Conservation (phyloP, 2,888 invertebrate genomes). For the Sesia apiformis region DNA sequence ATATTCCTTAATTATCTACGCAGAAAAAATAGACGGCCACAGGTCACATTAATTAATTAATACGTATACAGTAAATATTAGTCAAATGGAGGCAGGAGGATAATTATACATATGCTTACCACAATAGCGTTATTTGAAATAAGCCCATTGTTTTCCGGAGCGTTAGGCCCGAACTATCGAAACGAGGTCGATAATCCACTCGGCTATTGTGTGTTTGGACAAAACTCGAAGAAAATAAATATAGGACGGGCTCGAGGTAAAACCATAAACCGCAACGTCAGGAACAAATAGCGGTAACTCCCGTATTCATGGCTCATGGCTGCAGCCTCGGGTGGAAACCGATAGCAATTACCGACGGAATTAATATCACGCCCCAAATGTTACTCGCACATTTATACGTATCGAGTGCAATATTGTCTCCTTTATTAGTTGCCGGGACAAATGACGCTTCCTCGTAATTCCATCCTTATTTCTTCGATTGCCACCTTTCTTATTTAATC, state of each 20-base stretch:
- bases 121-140: constrained; percentile 13
- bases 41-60: too few relatives aligned
- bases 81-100: too few relatives aligned
- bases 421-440: constrained; percentile 71
- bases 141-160: constrained; percentile 35
- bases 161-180: constrained; percentile 41
- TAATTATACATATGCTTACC: too few relatives aligned
- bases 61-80: too few relatives aligned
- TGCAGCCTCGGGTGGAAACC: constrained; percentile 66
- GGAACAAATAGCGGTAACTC: constrained; percentile 74
- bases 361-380: constrained; percentile 74
- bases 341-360: constrained; percentile 73
- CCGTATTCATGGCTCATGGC: constrained; percentile 71
- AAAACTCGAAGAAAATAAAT: constrained; percentile 70
- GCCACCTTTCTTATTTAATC: constrained; percentile 64
- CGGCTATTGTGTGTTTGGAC: constrained; percentile 49
- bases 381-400: constrained; percentile 70
- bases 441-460: constrained; percentile 62
- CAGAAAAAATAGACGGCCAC: too few relatives aligned
- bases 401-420: constrained; percentile 75
- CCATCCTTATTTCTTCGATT: constrained; percentile 58
- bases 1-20: too few relatives aligned
- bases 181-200: constrained; percentile 49
- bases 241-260: constrained; percentile 53
- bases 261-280: constrained; percentile 71